A percentile compares a stretch with the other conserved stretches of the same genome.
Evolutionary conservation across 2,113 vertebrate genomes (phyloP).

Genomic region (Nicator chloris): DNA sequence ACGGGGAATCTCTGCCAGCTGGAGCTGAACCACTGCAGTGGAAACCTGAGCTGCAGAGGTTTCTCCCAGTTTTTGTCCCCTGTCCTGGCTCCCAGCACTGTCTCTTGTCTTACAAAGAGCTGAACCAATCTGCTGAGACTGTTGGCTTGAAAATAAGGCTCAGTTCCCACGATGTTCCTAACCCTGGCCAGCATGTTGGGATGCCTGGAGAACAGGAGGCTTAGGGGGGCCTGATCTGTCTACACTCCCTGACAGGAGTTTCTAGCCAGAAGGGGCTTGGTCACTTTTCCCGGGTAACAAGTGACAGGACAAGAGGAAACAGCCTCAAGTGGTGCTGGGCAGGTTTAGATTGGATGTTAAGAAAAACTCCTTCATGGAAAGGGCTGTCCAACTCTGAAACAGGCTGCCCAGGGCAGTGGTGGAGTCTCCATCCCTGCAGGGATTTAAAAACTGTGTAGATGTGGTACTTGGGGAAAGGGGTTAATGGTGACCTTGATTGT

Average conservation of each 20-base stretch:
- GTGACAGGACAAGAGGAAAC: neutral
- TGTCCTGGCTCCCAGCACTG: neutral
- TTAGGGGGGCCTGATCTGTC: neutral
- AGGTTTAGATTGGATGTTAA: neutral
- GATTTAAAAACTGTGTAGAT: neutral
- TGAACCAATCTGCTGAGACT: neutral
- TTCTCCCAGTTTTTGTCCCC: neutral
- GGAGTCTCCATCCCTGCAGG: neutral
- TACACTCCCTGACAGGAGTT: neutral
- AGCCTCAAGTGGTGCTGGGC: neutral
- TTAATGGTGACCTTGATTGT: neutral
- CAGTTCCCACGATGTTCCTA: neutral
- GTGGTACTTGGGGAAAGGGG: neutral
- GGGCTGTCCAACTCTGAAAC: neutral
- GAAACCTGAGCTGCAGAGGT: neutral
- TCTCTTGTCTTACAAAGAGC: neutral
- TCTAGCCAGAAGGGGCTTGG: neutral
- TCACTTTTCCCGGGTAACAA: neutral
- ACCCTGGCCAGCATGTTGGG: neutral
- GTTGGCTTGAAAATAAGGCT: neutral
- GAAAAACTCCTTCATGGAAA: neutral
- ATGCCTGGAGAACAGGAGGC: neutral
- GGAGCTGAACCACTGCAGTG: neutral
- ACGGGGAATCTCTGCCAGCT: neutral
- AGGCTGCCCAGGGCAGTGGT: neutral